Conservation (phyloP, 1,140 invertebrate species). For the Mamestra configurata region DNA sequence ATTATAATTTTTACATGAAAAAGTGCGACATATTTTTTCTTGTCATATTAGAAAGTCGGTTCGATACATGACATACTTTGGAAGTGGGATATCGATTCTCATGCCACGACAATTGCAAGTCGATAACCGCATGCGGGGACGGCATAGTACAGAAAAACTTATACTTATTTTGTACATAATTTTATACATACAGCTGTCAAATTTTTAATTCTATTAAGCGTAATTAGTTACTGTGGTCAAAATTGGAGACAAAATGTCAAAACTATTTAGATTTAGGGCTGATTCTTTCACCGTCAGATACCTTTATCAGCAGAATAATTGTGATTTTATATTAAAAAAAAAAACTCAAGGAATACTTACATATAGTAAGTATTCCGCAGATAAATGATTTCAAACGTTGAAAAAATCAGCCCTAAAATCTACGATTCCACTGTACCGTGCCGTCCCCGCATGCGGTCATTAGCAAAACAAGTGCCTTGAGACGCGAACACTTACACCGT, state of each 20-base stretch:
- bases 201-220: conserved; percentile 8
- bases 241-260: neutral
- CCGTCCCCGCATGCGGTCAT: neutral
- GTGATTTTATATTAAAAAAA: no score
- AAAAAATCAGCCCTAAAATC: neutral
- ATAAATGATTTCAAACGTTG: no score
- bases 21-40: neutral
- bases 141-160: neutral
- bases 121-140: neutral
- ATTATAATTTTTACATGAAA: neutral
- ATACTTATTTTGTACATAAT: neutral
- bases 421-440: neutral
- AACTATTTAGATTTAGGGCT: neutral
- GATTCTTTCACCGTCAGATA: no score
- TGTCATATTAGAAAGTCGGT: neutral
- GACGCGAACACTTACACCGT: neutral
- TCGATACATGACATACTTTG: neutral
- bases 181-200: neutral
- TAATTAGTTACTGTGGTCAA: conserved; percentile 2
- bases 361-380: no score
- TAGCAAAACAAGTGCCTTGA: neutral
- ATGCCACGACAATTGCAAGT: neutral
- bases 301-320: no score
- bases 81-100: neutral
- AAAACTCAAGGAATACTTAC: no score